Evolutionary conservation across 2,113 vertebrate genomes (phyloP).

Genomic region (Daboia siamensis): DNA sequence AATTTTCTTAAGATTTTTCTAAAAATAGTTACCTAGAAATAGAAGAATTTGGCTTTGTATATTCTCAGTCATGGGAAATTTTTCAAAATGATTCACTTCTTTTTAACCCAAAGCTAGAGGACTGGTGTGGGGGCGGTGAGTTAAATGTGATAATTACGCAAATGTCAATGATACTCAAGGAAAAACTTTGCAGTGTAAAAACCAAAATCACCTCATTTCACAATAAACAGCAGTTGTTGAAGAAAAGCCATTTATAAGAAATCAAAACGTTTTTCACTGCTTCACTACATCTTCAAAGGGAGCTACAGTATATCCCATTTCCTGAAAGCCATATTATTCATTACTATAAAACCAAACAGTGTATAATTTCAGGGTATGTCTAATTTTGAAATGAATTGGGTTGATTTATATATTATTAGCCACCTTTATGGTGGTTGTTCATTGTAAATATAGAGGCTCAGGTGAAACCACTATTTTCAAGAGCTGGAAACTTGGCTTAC

Average conservation of each 20-base stretch:
- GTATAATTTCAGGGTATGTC: background rate
- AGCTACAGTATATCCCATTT: background rate
- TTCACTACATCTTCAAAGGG: background rate
- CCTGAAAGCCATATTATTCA: background rate
- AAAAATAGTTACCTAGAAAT: background rate
- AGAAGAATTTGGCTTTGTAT: conserved; percentile 11
- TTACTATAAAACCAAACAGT: background rate
- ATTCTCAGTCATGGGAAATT: background rate
- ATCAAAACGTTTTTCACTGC: background rate
- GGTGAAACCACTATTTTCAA: background rate
- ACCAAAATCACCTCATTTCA: background rate
- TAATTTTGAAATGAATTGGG: background rate
- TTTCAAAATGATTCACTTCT: conserved; percentile 57
- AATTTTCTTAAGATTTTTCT: conserved; percentile 29
- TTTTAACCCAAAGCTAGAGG: conserved; percentile 2
- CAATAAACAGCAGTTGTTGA: background rate
- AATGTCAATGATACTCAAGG: background rate
- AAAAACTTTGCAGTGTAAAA: background rate
- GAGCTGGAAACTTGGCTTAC: background rate
- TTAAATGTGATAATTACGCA: conserved; percentile 47
- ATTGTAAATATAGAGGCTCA: background rate
- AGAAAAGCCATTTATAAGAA: background rate
- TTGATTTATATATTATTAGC: background rate
- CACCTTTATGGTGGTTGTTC: background rate
- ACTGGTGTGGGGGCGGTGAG: background rate